phyloP scores from a whole-genome alignment of 2,113 vertebrate species.

The Sigmodon hispidus region DNA sequence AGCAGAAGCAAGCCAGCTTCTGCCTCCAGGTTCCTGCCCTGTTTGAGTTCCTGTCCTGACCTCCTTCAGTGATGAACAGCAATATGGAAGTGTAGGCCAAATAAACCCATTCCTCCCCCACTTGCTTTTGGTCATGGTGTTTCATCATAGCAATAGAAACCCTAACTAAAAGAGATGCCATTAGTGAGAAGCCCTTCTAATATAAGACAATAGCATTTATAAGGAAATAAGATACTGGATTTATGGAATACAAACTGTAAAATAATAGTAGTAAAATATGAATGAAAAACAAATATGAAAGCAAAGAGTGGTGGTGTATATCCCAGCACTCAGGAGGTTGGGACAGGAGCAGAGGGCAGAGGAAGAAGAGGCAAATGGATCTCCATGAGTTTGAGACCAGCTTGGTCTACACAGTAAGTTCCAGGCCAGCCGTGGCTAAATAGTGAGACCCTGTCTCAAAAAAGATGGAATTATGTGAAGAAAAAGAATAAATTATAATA shows the following conservation, averaged over 20 bases:
- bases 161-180: not conserved
- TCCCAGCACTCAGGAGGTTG: not conserved
- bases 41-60: not conserved
- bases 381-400: not conserved
- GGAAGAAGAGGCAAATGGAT: not conserved
- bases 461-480: not conserved
- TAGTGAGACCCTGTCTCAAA: not conserved
- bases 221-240: slow-evolving; percentile 23
- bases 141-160: not conserved
- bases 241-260: slow-evolving; percentile 23
- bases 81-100: not conserved
- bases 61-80: not conserved
- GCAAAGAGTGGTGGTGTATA: not conserved
- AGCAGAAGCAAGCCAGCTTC: not conserved
- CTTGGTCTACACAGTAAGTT: not conserved
- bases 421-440: not conserved
- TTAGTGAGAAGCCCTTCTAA: slow-evolving; percentile 18
- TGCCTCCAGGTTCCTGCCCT: not conserved
- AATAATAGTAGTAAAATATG: not conserved
- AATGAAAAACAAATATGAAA: slow-evolving; percentile 25
- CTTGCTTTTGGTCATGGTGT: not conserved
- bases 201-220: not conserved
- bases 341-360: no score
- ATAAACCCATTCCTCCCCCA: not conserved
- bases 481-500: not conserved